Percentiles rank a stretch among this genome's conserved stretches.
Evolutionary conservation across 2,797 vertebrate species (phyloP).

Genomic region (Brotula barbata): DNA sequence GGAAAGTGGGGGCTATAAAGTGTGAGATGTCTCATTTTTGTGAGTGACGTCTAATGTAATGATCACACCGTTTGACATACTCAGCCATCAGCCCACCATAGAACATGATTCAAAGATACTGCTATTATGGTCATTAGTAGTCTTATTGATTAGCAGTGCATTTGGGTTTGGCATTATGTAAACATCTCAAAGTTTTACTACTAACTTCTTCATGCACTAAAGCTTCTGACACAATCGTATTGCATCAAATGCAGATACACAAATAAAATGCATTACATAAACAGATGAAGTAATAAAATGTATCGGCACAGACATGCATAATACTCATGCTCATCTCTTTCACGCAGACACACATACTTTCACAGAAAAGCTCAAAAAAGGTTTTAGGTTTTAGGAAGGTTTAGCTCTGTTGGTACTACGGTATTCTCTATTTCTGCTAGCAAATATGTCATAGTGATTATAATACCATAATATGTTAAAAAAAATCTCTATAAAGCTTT

Average conservation of each 20-base stretch:
- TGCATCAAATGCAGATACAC: slow-evolving; percentile 67
- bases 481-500: slow-evolving; percentile 74
- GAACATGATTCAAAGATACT: slow-evolving; percentile 66
- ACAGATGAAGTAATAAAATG: slow-evolving; percentile 59
- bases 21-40: slow-evolving; percentile 51
- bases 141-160: slow-evolving; percentile 74
- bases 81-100: slow-evolving; percentile 47
- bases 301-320: slow-evolving; percentile 52
- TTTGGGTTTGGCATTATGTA: slow-evolving; percentile 80
- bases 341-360: slow-evolving; percentile 62
- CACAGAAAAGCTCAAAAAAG: slow-evolving; percentile 62
- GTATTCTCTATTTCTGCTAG: slow-evolving; percentile 62
- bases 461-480: slow-evolving; percentile 57
- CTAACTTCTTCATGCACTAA: slow-evolving; percentile 80
- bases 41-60: slow-evolving; percentile 34
- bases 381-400: no score
- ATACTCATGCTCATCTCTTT: slow-evolving; percentile 59
- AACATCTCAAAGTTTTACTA: slow-evolving; percentile 77
- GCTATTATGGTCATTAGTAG: slow-evolving; percentile 56
- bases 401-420: slow-evolving; percentile 52
- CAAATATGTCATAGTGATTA: slow-evolving; percentile 59
- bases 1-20: slow-evolving; percentile 13
- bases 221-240: slow-evolving; percentile 71
- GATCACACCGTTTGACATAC: slow-evolving; percentile 36
- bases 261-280: slow-evolving; percentile 60